Evolutionary conservation across 2,888 invertebrate genomes (phyloP).

Genomic region (Tetropium fuscum): DNA sequence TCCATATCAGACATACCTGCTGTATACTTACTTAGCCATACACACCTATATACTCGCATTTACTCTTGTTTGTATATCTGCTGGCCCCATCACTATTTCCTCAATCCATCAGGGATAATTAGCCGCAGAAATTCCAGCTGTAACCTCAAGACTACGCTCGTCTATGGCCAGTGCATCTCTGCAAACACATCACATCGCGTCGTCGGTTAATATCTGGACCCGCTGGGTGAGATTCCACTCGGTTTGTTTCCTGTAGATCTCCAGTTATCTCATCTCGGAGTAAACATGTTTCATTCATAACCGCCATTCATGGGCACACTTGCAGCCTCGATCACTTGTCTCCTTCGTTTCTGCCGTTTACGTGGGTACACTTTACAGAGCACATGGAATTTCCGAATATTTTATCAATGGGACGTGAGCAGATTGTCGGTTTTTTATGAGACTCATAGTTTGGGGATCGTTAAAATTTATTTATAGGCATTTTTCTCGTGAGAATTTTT

Average conservation of each 20-base stretch:
- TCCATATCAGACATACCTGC: too few relatives aligned
- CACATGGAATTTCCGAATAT: conserved; percentile 10
- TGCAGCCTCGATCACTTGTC: conserved; percentile 20
- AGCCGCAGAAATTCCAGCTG: conserved; percentile 26
- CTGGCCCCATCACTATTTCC: conserved; percentile 7
- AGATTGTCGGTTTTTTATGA: neutral
- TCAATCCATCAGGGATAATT: conserved; percentile 9
- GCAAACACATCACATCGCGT: conserved; percentile 26
- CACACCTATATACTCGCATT: too few relatives aligned
- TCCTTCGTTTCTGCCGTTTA: conserved; percentile 2
- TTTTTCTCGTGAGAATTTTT: too few relatives aligned
- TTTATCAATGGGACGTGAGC: neutral
- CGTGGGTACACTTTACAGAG: neutral
- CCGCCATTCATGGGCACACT: conserved; percentile 53
- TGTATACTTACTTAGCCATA: too few relatives aligned
- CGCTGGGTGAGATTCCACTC: conserved; percentile 53
- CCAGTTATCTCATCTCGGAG: conserved; percentile 51
- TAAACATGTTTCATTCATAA: conserved; percentile 59
- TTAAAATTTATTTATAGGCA: neutral
- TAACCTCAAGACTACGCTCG: conserved; percentile 16
- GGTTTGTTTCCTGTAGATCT: conserved; percentile 58
- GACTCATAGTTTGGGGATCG: neutral
- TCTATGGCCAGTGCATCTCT: neutral
- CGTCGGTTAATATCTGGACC: conserved; percentile 46
- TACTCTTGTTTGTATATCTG: conserved; percentile 12